These are phyloP conservation scores for Idris sp. DNA, from an alignment of 1,140 invertebrate genomes.

Conservation along the genomic window DNA sequence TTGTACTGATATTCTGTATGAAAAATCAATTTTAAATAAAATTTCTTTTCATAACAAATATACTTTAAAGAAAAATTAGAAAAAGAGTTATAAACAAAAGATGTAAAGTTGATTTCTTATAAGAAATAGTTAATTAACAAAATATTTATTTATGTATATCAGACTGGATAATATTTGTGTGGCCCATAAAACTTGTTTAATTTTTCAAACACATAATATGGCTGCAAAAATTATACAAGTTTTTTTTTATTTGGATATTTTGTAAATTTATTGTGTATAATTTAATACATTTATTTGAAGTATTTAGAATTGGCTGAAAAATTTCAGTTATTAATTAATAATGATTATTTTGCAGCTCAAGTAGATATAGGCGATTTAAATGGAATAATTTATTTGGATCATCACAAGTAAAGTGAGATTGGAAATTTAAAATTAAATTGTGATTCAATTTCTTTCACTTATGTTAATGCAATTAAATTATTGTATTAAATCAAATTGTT, in stretches of 20 bases:
- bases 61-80: too few species aligned
- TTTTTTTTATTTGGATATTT: background rate
- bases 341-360: too few species aligned
- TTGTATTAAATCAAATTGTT: background rate
- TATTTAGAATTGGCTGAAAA: background rate
- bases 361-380: background rate
- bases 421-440: background rate
- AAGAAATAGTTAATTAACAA: background rate
- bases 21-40: slow-evolving; percentile 4
- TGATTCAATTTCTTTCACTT: background rate
- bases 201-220: slow-evolving; percentile 18
- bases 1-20: slow-evolving; percentile 18
- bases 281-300: slow-evolving; percentile 3
- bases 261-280: slow-evolving; percentile 1
- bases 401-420: background rate
- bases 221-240: slow-evolving; percentile 9
- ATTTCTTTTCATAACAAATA: slow-evolving; percentile 3
- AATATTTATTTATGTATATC: slow-evolving; percentile 6
- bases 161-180: slow-evolving; percentile 5
- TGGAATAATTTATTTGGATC: background rate
- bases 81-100: too few species aligned
- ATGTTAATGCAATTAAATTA: slow-evolving; percentile 1
- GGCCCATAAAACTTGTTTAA: slow-evolving; percentile 2
- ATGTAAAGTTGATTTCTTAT: slow-evolving; percentile 11
- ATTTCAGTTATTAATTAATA: slow-evolving; percentile 1